phyloP scores from a whole-genome alignment of 2,888 invertebrate genomes.

The Pyrgus malvae region DNA sequence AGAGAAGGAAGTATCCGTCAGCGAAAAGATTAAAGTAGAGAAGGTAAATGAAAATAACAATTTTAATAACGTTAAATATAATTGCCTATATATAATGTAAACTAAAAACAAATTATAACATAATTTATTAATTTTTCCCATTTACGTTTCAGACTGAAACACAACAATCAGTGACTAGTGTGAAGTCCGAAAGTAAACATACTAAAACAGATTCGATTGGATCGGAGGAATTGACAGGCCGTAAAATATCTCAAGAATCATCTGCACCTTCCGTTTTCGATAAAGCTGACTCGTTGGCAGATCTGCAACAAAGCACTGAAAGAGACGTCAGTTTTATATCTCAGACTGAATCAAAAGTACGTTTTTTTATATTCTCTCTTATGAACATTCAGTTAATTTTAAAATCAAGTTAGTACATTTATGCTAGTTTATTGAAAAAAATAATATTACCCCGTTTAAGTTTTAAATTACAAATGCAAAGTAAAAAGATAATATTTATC shows the following conservation, averaged over 20 bases:
- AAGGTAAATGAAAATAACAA: too few relatives aligned
- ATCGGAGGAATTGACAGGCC: conserved; percentile 61
- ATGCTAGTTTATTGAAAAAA: too few relatives aligned
- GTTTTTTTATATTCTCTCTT: background rate
- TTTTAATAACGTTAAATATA: too few relatives aligned
- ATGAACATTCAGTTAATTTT: too few relatives aligned
- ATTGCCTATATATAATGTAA: too few relatives aligned
- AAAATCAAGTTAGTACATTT: too few relatives aligned
- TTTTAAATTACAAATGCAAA: too few relatives aligned
- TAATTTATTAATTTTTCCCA: too few relatives aligned
- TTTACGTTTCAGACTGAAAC: conserved; percentile 56
- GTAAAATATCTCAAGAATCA: conserved; percentile 67
- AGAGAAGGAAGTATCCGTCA: conserved; percentile 61
- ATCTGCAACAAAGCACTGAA: conserved; percentile 74
- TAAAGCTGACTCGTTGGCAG: conserved; percentile 71
- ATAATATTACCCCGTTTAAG: too few relatives aligned
- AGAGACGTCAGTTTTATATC: conserved; percentile 74
- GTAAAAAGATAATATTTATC: too few relatives aligned
- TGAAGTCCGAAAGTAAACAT: conserved; percentile 68
- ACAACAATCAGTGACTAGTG: conserved; percentile 61
- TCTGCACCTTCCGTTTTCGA: conserved; percentile 63
- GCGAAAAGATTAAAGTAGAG: conserved; percentile 53
- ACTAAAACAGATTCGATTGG: conserved; percentile 73
- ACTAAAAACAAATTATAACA: too few relatives aligned
- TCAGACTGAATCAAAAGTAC: conserved; percentile 77